Base-by-base conservation (phyloP, 2,113 vertebrate species). In the Cottus gobio region DNA sequence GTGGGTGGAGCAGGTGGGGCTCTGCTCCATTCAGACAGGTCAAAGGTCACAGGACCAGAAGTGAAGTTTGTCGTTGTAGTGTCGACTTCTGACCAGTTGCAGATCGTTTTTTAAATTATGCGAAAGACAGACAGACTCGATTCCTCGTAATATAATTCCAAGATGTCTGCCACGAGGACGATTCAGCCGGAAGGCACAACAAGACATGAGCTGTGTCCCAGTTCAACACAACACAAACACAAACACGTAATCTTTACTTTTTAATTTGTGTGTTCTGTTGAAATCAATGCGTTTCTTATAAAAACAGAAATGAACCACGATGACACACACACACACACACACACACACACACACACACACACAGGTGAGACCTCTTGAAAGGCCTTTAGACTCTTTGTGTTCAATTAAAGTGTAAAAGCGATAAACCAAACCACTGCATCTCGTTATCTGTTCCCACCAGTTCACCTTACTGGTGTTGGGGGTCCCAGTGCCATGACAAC, bases 401-500 rank as follows among this genome's bases (percentile, higher is more conserved):
- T n/a, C n/a, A n/a, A n/a, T n/a, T n/a, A n/a, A n/a, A n/a, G n/a
- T n/a, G n/a, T n/a, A n/a, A n/a, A n/a, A n/a, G n/a, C n/a, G n/a
- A n/a, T n/a, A n/a, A n/a, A n/a, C 39, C 39, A 44, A 15, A 46
- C 4, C 0, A 18, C 46, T 18, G 2, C 46, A 48, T 48, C 46
- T 18, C 18, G 18, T 7, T 54, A 18, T 69, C 69, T 62, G 28
- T 58, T 30, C 58, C 60, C 64, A 75, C 22, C 56, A 44, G 63
- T 75, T 13, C 62, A 44, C 10, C 8, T 24, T 50, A 28, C 66
- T 77, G 57, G 42, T 88, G 30, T 71, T 87, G 67, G 72, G 67
- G 77, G 44, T 58, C 39, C 80, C 34, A 73, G 66, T 63, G 63
- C 67, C 80, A 81, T 79, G 90, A 83, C 86, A 82, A 78, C 85